These are phyloP conservation scores for Amphiduros pacificus DNA, from an alignment of 2,888 invertebrate genomes.

Conservation along the genomic window DNA sequence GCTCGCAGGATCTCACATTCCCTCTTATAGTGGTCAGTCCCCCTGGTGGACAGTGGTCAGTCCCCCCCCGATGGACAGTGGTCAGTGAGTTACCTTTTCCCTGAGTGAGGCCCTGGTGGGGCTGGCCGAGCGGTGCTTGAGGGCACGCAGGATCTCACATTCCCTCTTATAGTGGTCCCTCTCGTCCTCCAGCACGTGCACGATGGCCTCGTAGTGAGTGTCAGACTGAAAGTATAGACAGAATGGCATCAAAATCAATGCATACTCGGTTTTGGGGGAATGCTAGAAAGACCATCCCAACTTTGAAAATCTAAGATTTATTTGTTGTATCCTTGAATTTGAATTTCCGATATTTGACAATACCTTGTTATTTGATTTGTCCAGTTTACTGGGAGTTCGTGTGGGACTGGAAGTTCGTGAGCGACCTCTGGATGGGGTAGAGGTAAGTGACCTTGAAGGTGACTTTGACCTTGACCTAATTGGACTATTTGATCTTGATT, in stretches of 20 bases:
- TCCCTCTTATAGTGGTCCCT: constrained; percentile 56
- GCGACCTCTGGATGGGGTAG: constrained; percentile 5
- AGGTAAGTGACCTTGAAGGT: background rate
- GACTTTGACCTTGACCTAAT: constrained; percentile 19
- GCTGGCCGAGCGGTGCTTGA: constrained; percentile 42
- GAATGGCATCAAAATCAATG: too few relatives aligned
- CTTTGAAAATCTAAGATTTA: background rate
- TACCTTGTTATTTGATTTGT: too few relatives aligned
- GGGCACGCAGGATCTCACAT: constrained; percentile 46
- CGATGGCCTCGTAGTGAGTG: constrained; percentile 49
- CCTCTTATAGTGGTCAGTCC: constrained; percentile 55
- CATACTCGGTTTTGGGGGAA: too few relatives aligned
- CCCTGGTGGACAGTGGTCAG: too few relatives aligned
- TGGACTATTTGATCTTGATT: constrained; percentile 10
- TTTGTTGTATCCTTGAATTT: too few relatives aligned
- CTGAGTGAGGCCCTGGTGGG: constrained; percentile 40
- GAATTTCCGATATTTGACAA: too few relatives aligned
- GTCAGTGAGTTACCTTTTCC: too few relatives aligned
- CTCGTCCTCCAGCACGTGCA: constrained; percentile 55
- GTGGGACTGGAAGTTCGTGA: constrained; percentile 13
- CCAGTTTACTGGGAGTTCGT: constrained; percentile 1
- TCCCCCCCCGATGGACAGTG: too few relatives aligned
- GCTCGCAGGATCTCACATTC: constrained; percentile 51
- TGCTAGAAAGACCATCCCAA: background rate
- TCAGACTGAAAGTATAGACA: too few relatives aligned